Evolutionary conservation across 2,797 vertebrate genomes (phyloP).

Genomic region (Oreochromis mossambicus): DNA sequence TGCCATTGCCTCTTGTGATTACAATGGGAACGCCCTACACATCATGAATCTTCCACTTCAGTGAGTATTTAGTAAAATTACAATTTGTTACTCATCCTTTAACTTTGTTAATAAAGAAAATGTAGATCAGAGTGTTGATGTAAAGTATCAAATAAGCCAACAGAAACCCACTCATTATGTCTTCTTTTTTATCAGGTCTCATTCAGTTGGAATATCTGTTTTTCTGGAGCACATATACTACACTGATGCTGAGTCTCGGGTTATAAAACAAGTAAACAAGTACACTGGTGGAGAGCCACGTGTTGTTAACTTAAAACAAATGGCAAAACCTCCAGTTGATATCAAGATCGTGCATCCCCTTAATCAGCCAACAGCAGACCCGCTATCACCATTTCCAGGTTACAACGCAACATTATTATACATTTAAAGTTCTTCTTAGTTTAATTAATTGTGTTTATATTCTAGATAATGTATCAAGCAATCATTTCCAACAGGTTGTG

Average conservation of each 20-base stretch:
- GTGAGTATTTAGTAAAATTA: conserved; percentile 61
- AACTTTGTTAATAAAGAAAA: not conserved
- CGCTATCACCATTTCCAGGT: conserved; percentile 54
- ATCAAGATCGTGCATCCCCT: conserved; percentile 83
- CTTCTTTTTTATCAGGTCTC: conserved; percentile 62
- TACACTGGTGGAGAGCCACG: conserved; percentile 75
- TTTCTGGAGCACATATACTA: conserved; percentile 84
- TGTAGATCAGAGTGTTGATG: not conserved
- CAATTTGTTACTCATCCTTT: not conserved
- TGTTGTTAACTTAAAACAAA: conserved; percentile 70
- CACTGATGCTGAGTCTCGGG: conserved; percentile 72
- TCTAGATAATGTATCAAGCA: not conserved
- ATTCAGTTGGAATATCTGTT: conserved; percentile 75
- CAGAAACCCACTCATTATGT: not conserved
- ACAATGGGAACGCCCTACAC: conserved; percentile 74
- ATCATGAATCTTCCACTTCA: conserved; percentile 66
- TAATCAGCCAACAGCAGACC: conserved; percentile 70
- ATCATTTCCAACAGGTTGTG: conserved; percentile 71
- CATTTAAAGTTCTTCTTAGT: not conserved
- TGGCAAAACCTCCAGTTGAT: conserved; percentile 67
- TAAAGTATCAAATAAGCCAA: not conserved
- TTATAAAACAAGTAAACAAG: conserved; percentile 82
- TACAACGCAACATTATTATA: not conserved
- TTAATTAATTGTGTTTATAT: rapidly evolving
- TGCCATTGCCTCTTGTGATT: conserved; percentile 83